Percentiles rank a stretch among this genome's conserved stretches.
phyloP scores from a whole-genome alignment of 2,113 vertebrate genomes.

The Gadus macrocephalus region DNA sequence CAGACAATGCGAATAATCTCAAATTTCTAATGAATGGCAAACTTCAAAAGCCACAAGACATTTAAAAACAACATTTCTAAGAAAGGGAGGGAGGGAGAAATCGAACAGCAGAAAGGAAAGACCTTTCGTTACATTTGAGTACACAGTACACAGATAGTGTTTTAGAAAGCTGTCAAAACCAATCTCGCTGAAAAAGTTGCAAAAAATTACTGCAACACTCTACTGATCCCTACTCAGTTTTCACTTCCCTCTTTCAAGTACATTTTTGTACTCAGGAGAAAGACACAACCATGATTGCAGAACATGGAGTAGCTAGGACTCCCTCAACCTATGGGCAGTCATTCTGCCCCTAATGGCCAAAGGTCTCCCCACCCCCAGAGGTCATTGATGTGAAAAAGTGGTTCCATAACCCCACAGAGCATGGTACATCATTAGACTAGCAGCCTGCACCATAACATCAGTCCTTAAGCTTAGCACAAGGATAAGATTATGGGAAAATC shows the following conservation, averaged over 20 bases:
- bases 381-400: conserved; percentile 41
- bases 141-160: background rate
- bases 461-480: conserved; percentile 6
- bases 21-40: too few relatives aligned
- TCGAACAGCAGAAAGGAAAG: too few relatives aligned
- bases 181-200: background rate
- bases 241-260: too few relatives aligned
- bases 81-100: background rate
- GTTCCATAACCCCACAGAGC: conserved; percentile 23
- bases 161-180: background rate
- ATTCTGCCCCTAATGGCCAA: conserved; percentile 28
- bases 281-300: conserved; percentile 33
- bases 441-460: conserved; percentile 20
- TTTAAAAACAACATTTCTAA: too few relatives aligned
- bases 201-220: too few relatives aligned
- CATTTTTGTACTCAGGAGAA: too few relatives aligned
- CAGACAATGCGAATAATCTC: background rate
- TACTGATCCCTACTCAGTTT: too few relatives aligned
- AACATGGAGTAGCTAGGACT: background rate
- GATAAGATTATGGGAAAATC: conserved; percentile 4
- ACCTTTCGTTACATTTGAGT: background rate
- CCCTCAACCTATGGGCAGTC: conserved; percentile 32
- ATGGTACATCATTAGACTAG: conserved; percentile 3
- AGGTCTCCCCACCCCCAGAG: conserved; percentile 43
- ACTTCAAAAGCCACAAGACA: too few relatives aligned